Conservation (phyloP, 2,797 vertebrate species). For the Scolopax rusticola region DNA sequence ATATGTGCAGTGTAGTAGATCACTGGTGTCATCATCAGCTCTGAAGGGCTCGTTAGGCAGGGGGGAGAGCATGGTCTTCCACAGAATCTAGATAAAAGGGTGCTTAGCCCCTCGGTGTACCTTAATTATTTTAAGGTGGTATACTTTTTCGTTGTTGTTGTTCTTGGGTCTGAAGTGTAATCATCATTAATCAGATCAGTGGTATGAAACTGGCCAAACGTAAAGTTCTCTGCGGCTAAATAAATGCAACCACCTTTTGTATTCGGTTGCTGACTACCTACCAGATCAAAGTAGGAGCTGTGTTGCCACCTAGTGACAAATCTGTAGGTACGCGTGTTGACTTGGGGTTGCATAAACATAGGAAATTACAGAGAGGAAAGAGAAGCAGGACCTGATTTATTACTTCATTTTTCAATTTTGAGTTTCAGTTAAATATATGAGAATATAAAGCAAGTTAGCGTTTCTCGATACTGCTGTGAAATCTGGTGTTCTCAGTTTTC, state of each 20-base stretch:
- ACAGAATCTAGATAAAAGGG: not conserved
- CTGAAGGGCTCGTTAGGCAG: fast-evolving
- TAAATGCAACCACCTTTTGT: not conserved
- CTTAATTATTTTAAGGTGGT: not conserved
- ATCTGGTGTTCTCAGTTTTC: not conserved
- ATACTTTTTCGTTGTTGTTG: not conserved
- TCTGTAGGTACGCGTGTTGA: not conserved
- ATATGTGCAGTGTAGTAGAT: not conserved
- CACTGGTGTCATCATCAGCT: not conserved
- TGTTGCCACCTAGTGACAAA: conserved; percentile 71
- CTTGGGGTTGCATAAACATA: not conserved
- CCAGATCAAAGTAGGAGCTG: not conserved
- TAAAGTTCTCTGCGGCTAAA: not conserved
- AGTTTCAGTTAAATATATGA: not conserved
- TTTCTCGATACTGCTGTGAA: not conserved
- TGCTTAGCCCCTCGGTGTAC: not conserved
- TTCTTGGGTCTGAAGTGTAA: not conserved
- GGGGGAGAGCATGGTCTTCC: not conserved
- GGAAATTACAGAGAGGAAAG: not conserved
- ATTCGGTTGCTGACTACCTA: not conserved
- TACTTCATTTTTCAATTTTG: not conserved
- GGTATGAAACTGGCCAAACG: not conserved
- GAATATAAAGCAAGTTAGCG: not conserved
- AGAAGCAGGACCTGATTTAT: fast-evolving
- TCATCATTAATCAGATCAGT: not conserved